Evolutionary conservation across 2,888 invertebrate genomes (phyloP).

Genomic region (Microdon myrmicae): DNA sequence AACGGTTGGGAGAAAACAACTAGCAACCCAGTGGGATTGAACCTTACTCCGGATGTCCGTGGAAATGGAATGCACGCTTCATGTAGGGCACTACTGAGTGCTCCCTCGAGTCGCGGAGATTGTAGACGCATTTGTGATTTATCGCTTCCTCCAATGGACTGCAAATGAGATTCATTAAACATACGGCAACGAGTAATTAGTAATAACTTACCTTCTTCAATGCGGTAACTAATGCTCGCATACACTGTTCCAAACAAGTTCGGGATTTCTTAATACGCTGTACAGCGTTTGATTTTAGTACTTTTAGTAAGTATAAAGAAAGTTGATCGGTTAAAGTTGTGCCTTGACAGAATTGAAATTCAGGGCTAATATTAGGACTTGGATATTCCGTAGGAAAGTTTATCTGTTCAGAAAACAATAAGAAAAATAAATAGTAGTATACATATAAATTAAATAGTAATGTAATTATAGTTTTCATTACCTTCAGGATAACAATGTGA

Average conservation of each 20-base stretch:
- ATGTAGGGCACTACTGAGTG: conserved; percentile 63
- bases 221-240: conserved; percentile 76
- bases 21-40: conserved; percentile 86
- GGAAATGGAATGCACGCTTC: conserved; percentile 94
- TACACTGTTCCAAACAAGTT: conserved; percentile 88
- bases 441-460: not conserved
- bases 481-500: conserved; percentile 69
- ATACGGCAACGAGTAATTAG: too few species aligned
- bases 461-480: conserved; percentile 34
- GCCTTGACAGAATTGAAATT: conserved; percentile 75
- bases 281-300: conserved; percentile 81
- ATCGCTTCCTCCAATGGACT: conserved; percentile 60
- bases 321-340: conserved; percentile 77
- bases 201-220: conserved; percentile 68
- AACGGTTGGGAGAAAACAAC: conserved; percentile 87
- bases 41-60: conserved; percentile 91
- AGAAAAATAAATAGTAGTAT: not conserved
- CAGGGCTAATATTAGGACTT: conserved; percentile 72
- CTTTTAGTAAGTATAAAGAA: conserved; percentile 80
- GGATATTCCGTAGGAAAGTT: conserved; percentile 82
- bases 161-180: too few species aligned
- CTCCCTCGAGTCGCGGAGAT: conserved; percentile 66
- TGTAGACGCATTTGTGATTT: conserved; percentile 64
- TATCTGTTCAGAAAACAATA: conserved; percentile 68
- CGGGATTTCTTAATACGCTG: conserved; percentile 86